These are phyloP conservation scores for Fopius arisanus DNA, from an alignment of 1,140 invertebrate species.

Conservation along the genomic window DNA sequence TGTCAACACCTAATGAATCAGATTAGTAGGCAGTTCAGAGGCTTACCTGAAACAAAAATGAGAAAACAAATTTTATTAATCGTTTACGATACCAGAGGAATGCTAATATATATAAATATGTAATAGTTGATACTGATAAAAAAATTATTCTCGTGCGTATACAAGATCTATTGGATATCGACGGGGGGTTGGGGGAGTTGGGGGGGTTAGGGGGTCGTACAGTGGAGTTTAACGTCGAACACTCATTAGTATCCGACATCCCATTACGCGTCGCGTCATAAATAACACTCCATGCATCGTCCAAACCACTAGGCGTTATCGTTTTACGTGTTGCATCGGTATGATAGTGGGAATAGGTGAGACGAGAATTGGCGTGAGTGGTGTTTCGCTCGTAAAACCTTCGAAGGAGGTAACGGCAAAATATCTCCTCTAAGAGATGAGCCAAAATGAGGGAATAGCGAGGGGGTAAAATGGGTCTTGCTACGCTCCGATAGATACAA, in stretches of 20 bases:
- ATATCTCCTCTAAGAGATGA: neutral
- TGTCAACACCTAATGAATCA: too few relatives aligned
- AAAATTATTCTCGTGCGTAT: too few relatives aligned
- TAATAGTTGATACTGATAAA: too few relatives aligned
- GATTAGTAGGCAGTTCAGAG: too few relatives aligned
- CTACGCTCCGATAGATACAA: constrained; percentile 4
- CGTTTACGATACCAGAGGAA: too few relatives aligned
- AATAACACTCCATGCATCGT: constrained; percentile 44
- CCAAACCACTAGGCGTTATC: constrained; percentile 14
- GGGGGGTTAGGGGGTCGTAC: constrained; percentile 1
- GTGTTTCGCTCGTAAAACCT: constrained; percentile 23
- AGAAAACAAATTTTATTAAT: too few relatives aligned
- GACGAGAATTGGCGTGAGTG: neutral
- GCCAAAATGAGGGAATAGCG: neutral
- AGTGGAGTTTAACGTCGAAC: constrained; percentile 42
- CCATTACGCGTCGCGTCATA: constrained; percentile 53
- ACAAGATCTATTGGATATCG: too few relatives aligned
- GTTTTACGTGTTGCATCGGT: constrained; percentile 22
- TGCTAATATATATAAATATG: too few relatives aligned
- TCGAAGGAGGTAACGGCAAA: neutral
- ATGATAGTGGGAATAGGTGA: constrained; percentile 15
- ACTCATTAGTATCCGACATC: constrained; percentile 58
- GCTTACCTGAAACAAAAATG: too few relatives aligned
- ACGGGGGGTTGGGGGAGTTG: neutral
- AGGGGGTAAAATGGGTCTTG: neutral